Conservation (phyloP, 2,888 invertebrate species). For the Lithophane semibrunnea region DNA sequence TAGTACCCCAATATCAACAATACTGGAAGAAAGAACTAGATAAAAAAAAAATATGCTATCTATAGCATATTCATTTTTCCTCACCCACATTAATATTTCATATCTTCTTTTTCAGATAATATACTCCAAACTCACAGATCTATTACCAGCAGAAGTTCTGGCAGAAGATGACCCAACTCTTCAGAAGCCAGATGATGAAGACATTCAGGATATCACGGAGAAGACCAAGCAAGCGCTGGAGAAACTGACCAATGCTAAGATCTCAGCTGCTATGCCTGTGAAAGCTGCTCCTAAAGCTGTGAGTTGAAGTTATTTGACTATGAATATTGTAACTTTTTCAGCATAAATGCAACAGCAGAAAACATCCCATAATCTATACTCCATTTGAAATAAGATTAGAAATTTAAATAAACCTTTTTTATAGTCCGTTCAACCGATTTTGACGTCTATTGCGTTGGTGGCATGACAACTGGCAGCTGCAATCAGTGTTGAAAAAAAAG, state of each 20-base stretch:
- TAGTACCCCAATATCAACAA: not conserved
- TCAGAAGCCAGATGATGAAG: constrained; percentile 97
- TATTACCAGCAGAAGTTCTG: constrained; percentile 97
- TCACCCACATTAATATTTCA: not conserved
- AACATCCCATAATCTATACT: too few species aligned
- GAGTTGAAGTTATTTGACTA: constrained; percentile 74
- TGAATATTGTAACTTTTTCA: not conserved
- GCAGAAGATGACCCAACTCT: constrained; percentile 97
- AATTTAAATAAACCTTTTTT: too few species aligned
- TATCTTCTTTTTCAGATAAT: constrained; percentile 92
- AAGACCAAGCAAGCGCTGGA: constrained; percentile 96
- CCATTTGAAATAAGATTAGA: too few species aligned
- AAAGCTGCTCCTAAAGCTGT: constrained; percentile 97
- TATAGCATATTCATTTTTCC: not conserved
- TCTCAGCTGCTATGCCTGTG: constrained; percentile 99
- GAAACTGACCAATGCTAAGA: constrained; percentile 96
- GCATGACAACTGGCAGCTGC: too few species aligned
- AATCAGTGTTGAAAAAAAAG: too few species aligned
- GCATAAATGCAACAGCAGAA: too few species aligned
- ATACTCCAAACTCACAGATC: constrained; percentile 97
- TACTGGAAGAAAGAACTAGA: not conserved
- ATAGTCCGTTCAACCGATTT: too few species aligned
- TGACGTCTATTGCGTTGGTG: too few species aligned
- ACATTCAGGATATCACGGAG: constrained; percentile 96
- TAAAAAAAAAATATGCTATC: too few species aligned